Evolutionary conservation across 2,113 vertebrate genomes (phyloP).

Genomic region (Oreochromis niloticus): DNA sequence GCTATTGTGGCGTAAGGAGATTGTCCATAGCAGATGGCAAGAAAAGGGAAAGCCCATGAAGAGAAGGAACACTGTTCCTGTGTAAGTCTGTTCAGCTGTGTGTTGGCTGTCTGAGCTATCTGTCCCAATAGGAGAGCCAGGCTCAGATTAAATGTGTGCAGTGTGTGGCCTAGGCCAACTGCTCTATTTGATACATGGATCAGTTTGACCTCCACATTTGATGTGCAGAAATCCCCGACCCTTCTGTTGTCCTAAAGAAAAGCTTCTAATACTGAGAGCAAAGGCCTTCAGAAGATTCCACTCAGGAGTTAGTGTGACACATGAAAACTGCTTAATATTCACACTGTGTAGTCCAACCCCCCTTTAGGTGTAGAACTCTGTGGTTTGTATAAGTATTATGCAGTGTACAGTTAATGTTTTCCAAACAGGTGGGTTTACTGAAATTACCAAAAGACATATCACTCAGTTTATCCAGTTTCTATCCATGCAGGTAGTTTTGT

Average conservation of each 20-base stretch:
- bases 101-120: slow-evolving; percentile 47
- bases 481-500: neutral
- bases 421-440: neutral
- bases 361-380: neutral
- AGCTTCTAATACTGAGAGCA: slow-evolving; percentile 41
- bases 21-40: slow-evolving; percentile 57
- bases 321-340: neutral
- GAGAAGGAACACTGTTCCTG: slow-evolving; percentile 56
- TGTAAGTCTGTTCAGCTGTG: slow-evolving; percentile 54
- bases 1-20: slow-evolving; percentile 65
- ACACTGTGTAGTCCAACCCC: neutral
- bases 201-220: slow-evolving; percentile 62
- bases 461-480: neutral
- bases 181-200: slow-evolving; percentile 52
- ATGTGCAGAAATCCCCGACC: slow-evolving; percentile 48
- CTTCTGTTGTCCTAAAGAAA: slow-evolving; percentile 38
- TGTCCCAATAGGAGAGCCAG: slow-evolving; percentile 17
- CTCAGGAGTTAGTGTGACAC: slow-evolving; percentile 8
- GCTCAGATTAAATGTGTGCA: slow-evolving; percentile 52
- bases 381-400: neutral
- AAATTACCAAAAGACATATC: neutral
- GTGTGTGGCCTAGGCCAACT: slow-evolving; percentile 57
- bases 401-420: neutral
- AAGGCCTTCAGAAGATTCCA: slow-evolving; percentile 27
- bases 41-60: slow-evolving; percentile 54